Evolutionary conservation across 92 coral and sea anemone species (phyloP).

Genomic region (Scolanthus callimorphus): DNA sequence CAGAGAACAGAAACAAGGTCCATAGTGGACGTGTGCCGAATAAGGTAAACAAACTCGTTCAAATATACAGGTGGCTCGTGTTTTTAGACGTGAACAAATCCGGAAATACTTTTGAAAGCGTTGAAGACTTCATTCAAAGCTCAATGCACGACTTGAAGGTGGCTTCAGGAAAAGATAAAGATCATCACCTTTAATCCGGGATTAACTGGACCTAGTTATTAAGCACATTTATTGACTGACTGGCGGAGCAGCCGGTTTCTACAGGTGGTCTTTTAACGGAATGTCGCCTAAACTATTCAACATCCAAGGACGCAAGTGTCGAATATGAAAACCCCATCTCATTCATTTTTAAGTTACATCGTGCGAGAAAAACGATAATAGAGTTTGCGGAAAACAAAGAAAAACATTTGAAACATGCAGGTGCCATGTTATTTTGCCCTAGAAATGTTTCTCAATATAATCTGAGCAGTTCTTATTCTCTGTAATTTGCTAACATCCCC

Average conservation of each 20-base stretch:
- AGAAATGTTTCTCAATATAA: too few relatives aligned
- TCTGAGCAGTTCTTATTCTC: too few relatives aligned
- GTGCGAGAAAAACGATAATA: conserved; percentile 1
- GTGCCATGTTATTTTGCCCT: too few relatives aligned
- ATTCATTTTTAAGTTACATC: conserved; percentile 3
- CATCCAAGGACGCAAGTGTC: too few relatives aligned
- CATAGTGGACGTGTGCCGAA: neutral
- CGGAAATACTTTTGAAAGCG: neutral
- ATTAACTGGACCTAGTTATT: neutral
- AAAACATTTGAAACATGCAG: neutral
- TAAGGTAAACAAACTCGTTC: neutral
- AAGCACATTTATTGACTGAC: neutral
- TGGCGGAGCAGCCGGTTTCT: neutral
- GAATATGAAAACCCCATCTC: neutral
- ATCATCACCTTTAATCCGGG: conserved; percentile 1
- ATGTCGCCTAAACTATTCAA: neutral
- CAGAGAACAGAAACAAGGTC: neutral
- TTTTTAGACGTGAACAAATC: neutral
- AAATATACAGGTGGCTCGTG: neutral
- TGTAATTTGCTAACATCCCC: too few relatives aligned
- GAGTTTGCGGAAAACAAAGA: neutral
- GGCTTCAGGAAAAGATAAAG: neutral
- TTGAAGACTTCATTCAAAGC: too few relatives aligned
- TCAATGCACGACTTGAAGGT: neutral
- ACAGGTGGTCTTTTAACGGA: neutral